A percentile compares a stretch with the other conserved stretches of the same genome.
Evolutionary conservation across 2,797 vertebrate genomes (phyloP).

Genomic region (Thamnophis elegans): DNA sequence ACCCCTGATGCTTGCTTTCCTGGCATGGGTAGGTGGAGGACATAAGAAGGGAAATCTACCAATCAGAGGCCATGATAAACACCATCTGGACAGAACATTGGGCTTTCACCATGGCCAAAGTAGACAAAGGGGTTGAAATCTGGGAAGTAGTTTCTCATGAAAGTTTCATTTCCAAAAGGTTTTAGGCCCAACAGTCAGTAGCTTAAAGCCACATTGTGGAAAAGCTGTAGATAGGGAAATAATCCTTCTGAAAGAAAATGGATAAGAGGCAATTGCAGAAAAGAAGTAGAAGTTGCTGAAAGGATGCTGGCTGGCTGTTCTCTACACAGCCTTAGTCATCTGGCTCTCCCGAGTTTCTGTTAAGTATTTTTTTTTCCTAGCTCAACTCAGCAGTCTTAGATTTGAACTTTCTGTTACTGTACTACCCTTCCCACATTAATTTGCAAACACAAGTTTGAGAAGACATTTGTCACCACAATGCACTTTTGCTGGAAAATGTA

Average conservation of each 20-base stretch:
- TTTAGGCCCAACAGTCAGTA: neutral
- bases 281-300: neutral
- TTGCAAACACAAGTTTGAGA: neutral
- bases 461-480: neutral
- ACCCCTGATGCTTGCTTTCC: neutral
- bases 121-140: neutral
- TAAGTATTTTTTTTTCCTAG: neutral
- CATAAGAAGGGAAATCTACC: neutral
- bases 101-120: neutral
- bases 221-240: neutral
- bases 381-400: neutral
- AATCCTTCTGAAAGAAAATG: neutral
- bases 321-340: neutral
- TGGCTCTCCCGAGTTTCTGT: neutral
- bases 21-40: neutral
- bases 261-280: neutral
- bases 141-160: neutral
- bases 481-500: conserved; percentile 3
- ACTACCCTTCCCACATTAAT: neutral
- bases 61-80: neutral
- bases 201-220: neutral
- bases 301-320: neutral
- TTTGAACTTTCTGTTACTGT: neutral
- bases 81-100: neutral
- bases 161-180: neutral